phyloP scores from a whole-genome alignment of 2,113 vertebrate genomes.

The Hystrix cristata region DNA sequence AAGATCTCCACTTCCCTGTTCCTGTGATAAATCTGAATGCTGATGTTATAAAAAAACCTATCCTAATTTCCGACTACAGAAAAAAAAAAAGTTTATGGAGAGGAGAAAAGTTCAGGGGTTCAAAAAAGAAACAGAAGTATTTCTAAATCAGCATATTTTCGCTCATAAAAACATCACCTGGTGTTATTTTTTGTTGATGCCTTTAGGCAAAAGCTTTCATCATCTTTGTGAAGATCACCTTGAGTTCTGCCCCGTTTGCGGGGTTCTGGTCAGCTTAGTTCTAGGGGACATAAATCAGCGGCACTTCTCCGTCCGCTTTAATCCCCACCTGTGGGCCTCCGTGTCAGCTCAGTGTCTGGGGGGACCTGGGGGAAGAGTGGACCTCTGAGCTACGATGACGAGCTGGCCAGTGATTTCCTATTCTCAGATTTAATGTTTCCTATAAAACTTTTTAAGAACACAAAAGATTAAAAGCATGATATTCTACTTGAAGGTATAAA shows the following conservation, averaged over 20 bases:
- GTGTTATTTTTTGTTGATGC: neutral
- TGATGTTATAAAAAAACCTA: neutral
- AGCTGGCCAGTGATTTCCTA: neutral
- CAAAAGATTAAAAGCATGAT: neutral
- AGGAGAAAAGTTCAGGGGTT: neutral
- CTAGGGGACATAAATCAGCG: neutral
- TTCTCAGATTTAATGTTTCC: neutral
- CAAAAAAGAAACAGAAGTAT: neutral
- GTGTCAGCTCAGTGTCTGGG: neutral
- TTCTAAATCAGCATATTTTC: neutral
- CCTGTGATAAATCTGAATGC: neutral
- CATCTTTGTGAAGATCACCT: neutral
- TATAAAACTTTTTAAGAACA: neutral
- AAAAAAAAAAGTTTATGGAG: slow-evolving; percentile 1
- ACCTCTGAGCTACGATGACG: neutral
- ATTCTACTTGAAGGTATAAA: neutral
- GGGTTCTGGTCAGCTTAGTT: neutral
- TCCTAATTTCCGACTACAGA: neutral
- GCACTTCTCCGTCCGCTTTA: neutral
- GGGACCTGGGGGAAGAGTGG: neutral
- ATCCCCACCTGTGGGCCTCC: neutral
- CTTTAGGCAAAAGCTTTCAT: neutral
- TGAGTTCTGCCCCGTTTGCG: slow-evolving; percentile 27
- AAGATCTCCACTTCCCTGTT: neutral
- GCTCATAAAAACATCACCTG: neutral